Conservation (phyloP, 1,140 invertebrate genomes). For the Drosophila lacteicornis region DNA sequence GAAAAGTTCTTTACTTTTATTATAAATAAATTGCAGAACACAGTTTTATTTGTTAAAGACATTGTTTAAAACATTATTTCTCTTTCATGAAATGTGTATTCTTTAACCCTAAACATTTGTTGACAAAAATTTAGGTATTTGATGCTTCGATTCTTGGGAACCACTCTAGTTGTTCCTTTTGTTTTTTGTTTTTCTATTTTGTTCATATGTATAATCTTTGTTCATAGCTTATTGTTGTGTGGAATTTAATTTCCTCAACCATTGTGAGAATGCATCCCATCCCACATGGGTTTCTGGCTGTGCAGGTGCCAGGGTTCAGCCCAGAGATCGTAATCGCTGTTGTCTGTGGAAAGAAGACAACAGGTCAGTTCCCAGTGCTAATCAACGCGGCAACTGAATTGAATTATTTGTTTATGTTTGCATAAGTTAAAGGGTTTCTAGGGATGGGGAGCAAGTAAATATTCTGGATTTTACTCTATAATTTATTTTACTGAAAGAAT, state of each 20-base stretch:
- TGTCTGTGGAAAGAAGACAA: conserved; percentile 13
- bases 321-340: conserved; percentile 1
- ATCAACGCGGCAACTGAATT: conserved; percentile 32
- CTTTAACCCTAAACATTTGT: too few species aligned
- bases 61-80: too few species aligned
- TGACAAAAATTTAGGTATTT: not conserved
- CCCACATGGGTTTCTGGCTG: conserved; percentile 4
- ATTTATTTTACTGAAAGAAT: too few species aligned
- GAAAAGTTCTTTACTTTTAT: too few species aligned
- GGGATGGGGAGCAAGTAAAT: too few species aligned
- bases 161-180: not conserved
- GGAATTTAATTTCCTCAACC: conserved; percentile 70
- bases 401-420: conserved; percentile 46
- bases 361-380: conserved; percentile 37
- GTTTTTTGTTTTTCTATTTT: not conserved
- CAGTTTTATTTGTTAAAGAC: too few species aligned
- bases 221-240: conserved; percentile 47
- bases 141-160: not conserved
- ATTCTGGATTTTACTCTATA: not conserved
- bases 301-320: conserved; percentile 15
- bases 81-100: too few species aligned
- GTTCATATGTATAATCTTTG: not conserved
- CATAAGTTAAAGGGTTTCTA: conserved; percentile 1
- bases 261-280: conserved; percentile 24
- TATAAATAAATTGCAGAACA: too few species aligned